These are phyloP conservation scores for Parelbella ahira DNA, from an alignment of 2,888 invertebrate species.

Conservation along the genomic window DNA sequence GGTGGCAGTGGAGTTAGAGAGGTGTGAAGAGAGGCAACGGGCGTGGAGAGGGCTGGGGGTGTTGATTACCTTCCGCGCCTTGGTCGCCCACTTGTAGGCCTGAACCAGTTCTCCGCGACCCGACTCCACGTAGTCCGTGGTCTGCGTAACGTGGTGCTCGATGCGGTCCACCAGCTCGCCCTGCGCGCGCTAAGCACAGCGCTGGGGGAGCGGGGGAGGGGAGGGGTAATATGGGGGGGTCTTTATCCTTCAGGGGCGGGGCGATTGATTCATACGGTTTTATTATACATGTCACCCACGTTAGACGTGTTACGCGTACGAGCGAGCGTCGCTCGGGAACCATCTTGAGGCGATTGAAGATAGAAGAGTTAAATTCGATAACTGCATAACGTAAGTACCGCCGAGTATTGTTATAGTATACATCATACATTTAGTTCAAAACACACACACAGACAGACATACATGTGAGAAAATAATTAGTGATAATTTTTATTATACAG, in stretches of 20 bases:
- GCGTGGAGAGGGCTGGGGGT: no score
- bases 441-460: constrained; percentile 36
- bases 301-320: constrained; percentile 50
- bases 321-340: constrained; percentile 45
- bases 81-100: constrained; percentile 91
- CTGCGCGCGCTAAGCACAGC: constrained; percentile 81
- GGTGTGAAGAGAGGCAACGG: no score
- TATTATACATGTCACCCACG: constrained; percentile 49
- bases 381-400: no score
- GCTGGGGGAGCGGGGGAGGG: constrained; percentile 62
- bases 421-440: constrained; percentile 4
- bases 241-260: no score
- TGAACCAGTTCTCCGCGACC: constrained; percentile 89
- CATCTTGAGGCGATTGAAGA: constrained; percentile 50
- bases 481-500: constrained; percentile 38
- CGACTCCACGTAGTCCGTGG: constrained; percentile 90
- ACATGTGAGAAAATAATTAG: constrained; percentile 40
- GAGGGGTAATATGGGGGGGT: constrained; percentile 43
- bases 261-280: constrained; percentile 74
- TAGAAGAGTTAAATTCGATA: constrained; percentile 23
- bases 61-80: constrained; percentile 93
- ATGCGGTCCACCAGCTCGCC: constrained; percentile 97
- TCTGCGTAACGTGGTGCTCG: constrained; percentile 94
- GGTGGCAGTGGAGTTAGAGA: no score
- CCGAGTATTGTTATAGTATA: no score